A percentile compares a stretch with the other conserved stretches of the same genome.
Evolutionary conservation across 2,113 vertebrate species (phyloP).

Genomic region (Nothocercus nigrocapillus): DNA sequence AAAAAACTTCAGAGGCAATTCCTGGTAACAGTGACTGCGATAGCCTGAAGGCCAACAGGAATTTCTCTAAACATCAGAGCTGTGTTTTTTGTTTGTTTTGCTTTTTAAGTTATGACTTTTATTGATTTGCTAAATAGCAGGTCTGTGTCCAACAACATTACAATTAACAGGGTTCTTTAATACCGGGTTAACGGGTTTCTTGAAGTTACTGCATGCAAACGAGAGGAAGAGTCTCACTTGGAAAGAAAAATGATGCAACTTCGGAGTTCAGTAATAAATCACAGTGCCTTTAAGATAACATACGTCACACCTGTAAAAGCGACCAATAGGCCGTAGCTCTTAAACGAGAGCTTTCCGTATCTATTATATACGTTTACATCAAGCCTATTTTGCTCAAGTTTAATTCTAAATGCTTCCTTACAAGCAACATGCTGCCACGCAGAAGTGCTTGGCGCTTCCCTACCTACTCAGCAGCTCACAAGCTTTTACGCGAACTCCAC

Average conservation of each 20-base stretch:
- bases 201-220: background rate
- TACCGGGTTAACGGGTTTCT: rapidly evolving
- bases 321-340: background rate
- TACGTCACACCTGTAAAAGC: rapidly evolving
- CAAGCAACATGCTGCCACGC: background rate
- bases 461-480: rapidly evolving
- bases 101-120: background rate
- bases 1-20: rapidly evolving
- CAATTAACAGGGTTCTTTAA: background rate
- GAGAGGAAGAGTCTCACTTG: background rate
- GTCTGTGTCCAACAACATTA: background rate
- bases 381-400: rapidly evolving
- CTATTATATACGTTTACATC: rapidly evolving
- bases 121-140: background rate
- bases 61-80: background rate
- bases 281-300: background rate
- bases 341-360: background rate
- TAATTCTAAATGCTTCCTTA: background rate
- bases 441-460: no score
- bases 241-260: background rate
- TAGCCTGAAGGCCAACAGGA: background rate
- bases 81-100: background rate
- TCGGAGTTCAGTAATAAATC: background rate
- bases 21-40: background rate
- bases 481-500: no score